These are phyloP conservation scores for Acrocera orbiculus DNA, from an alignment of 2,888 invertebrate species.

Conservation along the genomic window DNA sequence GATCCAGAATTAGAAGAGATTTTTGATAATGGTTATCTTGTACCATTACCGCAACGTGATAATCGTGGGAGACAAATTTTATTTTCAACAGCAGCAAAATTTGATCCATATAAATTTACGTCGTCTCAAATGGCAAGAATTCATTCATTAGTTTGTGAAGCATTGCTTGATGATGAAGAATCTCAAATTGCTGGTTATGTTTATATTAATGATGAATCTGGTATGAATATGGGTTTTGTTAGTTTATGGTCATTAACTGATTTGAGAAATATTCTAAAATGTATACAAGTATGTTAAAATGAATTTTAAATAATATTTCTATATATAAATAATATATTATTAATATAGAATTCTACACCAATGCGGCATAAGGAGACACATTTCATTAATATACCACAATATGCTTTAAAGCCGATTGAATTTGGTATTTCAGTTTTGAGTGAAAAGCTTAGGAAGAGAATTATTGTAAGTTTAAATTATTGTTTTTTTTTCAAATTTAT, in stretches of 20 bases:
- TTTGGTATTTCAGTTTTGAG: constrained; percentile 64
- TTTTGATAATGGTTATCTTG: constrained; percentile 60
- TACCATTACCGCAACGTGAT: constrained; percentile 58
- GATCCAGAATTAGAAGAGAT: constrained; percentile 66
- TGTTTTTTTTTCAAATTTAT: not conserved
- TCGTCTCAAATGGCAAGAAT: constrained; percentile 71
- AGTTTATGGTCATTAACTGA: constrained; percentile 68
- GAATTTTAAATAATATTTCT: not conserved
- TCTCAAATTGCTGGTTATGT: constrained; percentile 71
- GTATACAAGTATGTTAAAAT: constrained; percentile 45
- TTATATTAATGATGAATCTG: constrained; percentile 66
- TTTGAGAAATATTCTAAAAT: constrained; percentile 55
- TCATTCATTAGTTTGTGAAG: constrained; percentile 71
- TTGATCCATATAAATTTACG: constrained; percentile 59
- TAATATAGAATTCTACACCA: constrained; percentile 62
- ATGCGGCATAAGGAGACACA: constrained; percentile 82
- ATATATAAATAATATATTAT: constrained; percentile 1
- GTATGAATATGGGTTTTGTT: constrained; percentile 67
- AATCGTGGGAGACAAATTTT: constrained; percentile 58
- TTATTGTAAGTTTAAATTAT: constrained; percentile 42
- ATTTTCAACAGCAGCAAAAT: constrained; percentile 60
- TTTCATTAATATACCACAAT: constrained; percentile 67
- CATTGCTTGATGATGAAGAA: constrained; percentile 67
- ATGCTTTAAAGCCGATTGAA: constrained; percentile 65
- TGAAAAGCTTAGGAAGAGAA: constrained; percentile 66